Base-by-base conservation (phyloP, 2,888 invertebrate genomes). In the Troglohyphantes excavatus region DNA sequence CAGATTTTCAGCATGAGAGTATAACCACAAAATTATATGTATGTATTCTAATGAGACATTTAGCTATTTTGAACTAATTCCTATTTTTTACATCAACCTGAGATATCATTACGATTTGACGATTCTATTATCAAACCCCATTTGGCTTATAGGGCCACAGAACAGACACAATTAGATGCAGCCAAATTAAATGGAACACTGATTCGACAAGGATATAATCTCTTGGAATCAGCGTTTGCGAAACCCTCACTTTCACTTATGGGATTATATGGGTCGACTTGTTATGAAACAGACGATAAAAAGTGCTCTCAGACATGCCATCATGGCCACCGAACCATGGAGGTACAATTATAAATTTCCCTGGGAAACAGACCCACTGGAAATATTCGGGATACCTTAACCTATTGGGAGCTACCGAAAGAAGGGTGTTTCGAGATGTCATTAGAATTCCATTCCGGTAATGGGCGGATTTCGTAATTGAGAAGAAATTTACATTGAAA, bases 211-310 rank as follows among this genome's bases (percentile, higher is more conserved):
- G 53, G 53, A 53, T 53, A n/a, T n/a, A 53, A 53, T 53, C 53
- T 75, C 29, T 29, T 33, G 33, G 29, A 46, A 75, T 75, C 29
- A 75, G 13, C 59, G 7, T 59, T 75, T 59, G 53, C 29, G 61
- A 19, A 61, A 75, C 75, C 27, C 19, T 46, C n/a, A 9, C 23
- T 78, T 65, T 39, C 65, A 11, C n/a, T 61, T 75, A 75, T 19
- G 43, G 63, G 43, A 26, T n/a, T 78, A 73, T 83, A 46, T 83
- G 46, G 83, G 83, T 65, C 83, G 65, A 53, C 26, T 26, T 39
- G 65, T 83, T 83, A 83, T 73, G 83, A 72, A 83, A 83, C 33
- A 11, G 29, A 72, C 33, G 53, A 61, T 7, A 46, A 73, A 23
- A 26, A 27, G 19, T n/a, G 43, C 27, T 46, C 26, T 9, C 6